Evolutionary conservation across 2,113 vertebrate genomes (phyloP), one percentile per base, ranked within the genome.

Genomic region (Thomomys bottae): DNA sequence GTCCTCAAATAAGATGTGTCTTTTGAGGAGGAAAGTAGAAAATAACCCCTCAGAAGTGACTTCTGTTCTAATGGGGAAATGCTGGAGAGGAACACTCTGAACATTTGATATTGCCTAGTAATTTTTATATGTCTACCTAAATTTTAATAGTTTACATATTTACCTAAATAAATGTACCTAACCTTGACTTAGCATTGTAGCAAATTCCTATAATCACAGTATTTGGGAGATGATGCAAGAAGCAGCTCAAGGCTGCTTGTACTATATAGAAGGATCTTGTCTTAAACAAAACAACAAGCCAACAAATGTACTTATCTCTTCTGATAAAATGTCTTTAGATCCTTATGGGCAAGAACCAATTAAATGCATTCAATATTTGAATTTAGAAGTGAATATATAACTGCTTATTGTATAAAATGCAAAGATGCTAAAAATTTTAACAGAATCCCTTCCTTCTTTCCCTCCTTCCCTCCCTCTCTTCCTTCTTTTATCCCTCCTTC

Each of bases 361-460:
- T 71, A 23, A 80, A 89, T 83, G 73, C 45, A 80, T 73, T 93
- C 30, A 82, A 18, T 38, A 32, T 54, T 63, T 80, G 32, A 82
- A 57, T 87, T 17, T 67, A 77, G 40, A 93, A 72, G 88, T 79
- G 21, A 94, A 85, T 91, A 70, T 38, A 49, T 87, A 81, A 89
- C 68, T 40, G 63, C 8, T 64, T 26, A 40, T 17, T 61, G 2
- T 84, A 86, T 88, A 89, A 54, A 93, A 89, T 92, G 5, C 68
- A 86, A 91, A 72, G 30, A 75, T 38, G 21, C 30, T 80, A 3
- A 17, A 67, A n/a, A 64, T 80, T 80, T 86, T 79, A 83, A 71
- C n/a, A 80, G 17, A 26, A 8, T n/a, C 38, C 34, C 36, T 64
- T 59, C 36, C 12, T 57, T 57, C 20, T 6, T 36, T n/a, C n/a